Conservation (phyloP, 2,797 vertebrate species). For the Pipistrellus kuhlii region DNA sequence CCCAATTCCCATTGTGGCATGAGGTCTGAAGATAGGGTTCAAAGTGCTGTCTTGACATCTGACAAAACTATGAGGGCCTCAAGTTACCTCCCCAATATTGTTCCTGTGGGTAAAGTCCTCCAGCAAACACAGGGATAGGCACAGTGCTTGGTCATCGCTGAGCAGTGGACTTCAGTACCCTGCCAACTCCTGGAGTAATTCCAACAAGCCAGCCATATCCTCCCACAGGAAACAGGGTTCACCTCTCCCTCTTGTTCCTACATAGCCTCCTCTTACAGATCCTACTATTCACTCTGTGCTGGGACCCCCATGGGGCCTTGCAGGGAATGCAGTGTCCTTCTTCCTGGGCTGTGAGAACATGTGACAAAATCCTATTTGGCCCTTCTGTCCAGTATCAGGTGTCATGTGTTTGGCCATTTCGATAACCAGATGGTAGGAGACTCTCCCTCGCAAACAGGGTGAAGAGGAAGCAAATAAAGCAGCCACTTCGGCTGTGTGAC, state of each 20-base stretch:
- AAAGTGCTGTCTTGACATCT: not conserved
- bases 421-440: not conserved
- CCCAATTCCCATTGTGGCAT: not conserved
- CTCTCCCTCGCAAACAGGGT: not conserved
- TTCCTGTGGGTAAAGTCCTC: not conserved
- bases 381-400: not conserved
- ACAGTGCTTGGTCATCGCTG: not conserved
- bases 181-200: not conserved
- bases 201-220: not conserved
- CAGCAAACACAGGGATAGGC: not conserved
- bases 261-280: not conserved
- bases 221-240: not conserved
- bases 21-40: not conserved
- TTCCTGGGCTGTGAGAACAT: not conserved
- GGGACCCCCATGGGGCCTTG: accelerated
- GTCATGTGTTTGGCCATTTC: not conserved
- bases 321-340: accelerated
- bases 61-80: not conserved
- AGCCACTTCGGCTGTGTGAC: not conserved
- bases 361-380: not conserved
- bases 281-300: not conserved
- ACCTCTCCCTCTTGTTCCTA: not conserved
- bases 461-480: not conserved
- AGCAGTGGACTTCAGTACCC: not conserved
- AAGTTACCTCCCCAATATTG: not conserved